Evolutionary conservation across 2,888 invertebrate species (phyloP).

Genomic region (Stegana nigrithorax): DNA sequence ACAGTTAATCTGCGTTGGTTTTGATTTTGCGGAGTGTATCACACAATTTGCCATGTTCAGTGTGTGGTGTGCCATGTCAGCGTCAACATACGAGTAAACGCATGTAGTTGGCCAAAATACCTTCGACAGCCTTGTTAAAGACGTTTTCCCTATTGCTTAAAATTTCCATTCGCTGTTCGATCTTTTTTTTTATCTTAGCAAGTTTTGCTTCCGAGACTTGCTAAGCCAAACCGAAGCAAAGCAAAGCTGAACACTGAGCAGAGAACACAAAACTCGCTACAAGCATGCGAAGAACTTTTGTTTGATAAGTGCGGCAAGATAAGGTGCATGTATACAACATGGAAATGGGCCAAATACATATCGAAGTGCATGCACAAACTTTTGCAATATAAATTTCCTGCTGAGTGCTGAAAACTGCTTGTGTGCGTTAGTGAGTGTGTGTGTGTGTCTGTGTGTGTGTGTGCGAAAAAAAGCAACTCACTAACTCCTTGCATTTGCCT

Average conservation of each 20-base stretch:
- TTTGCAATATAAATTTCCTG: slow-evolving; percentile 41
- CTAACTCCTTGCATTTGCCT: not conserved
- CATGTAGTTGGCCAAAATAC: slow-evolving; percentile 1
- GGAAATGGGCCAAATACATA: too few relatives aligned
- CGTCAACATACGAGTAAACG: too few relatives aligned
- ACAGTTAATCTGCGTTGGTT: too few relatives aligned
- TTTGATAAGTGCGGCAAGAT: not conserved
- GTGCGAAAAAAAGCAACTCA: not conserved
- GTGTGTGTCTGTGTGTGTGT: not conserved
- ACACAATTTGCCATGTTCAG: too few relatives aligned
- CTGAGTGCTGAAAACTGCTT: slow-evolving; percentile 2
- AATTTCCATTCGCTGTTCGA: too few relatives aligned
- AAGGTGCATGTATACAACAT: too few relatives aligned
- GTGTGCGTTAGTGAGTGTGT: not conserved
- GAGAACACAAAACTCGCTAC: too few relatives aligned
- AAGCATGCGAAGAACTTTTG: too few relatives aligned
- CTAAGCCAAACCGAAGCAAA: slow-evolving; percentile 5
- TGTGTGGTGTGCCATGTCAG: not conserved
- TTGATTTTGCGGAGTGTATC: too few relatives aligned
- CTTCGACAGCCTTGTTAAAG: not conserved
- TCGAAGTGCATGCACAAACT: slow-evolving; percentile 44
- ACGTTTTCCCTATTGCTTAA: too few relatives aligned
- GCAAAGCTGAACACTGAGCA: not conserved
- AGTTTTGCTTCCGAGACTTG: slow-evolving; percentile 29
- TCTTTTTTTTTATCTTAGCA: slow-evolving; percentile 14